A percentile compares a stretch with the other conserved stretches of the same genome.
These are phyloP conservation scores for Scaptomyza montana DNA, from an alignment of 1,140 invertebrate species.

Conservation along the genomic window DNA sequence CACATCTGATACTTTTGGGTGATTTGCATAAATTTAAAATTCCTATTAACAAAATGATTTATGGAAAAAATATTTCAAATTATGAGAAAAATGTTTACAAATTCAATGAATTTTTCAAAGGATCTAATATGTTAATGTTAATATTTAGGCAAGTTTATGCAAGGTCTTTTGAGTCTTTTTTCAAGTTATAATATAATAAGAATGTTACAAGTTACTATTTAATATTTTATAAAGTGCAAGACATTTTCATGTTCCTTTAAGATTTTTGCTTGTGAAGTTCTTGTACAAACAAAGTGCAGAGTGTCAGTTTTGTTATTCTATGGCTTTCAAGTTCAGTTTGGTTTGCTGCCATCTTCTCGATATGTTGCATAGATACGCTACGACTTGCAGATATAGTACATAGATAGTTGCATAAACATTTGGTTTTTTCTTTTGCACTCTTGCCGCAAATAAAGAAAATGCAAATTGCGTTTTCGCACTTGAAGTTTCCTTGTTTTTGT, in stretches of 20 bases:
- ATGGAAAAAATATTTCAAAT: too few relatives aligned
- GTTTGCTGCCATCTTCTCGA: not conserved
- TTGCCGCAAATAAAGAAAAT: conserved; percentile 45
- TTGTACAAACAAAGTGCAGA: not conserved
- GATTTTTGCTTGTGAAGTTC: not conserved
- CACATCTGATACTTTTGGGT: conserved; percentile 12
- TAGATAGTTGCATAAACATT: conserved; percentile 28
- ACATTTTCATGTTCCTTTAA: not conserved
- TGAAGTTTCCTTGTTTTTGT: conserved; percentile 1
- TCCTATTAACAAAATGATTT: too few relatives aligned
- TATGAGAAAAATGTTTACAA: too few relatives aligned
- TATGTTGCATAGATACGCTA: not conserved
- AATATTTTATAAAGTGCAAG: too few relatives aligned
- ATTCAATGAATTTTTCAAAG: too few relatives aligned
- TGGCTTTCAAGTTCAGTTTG: conserved; percentile 1
- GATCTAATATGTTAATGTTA: too few relatives aligned
- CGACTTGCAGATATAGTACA: conserved; percentile 11
- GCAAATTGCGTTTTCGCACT: conserved; percentile 48
- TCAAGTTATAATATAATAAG: too few relatives aligned
- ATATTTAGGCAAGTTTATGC: not conserved
- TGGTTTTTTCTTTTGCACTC: conserved; percentile 16
- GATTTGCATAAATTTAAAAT: conserved; percentile 21
- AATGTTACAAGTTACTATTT: too few relatives aligned
- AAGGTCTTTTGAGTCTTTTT: too few relatives aligned
- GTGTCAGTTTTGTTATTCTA: not conserved